Conservation (phyloP, 2,113 vertebrate species). For the Grammomys surdaster region DNA sequence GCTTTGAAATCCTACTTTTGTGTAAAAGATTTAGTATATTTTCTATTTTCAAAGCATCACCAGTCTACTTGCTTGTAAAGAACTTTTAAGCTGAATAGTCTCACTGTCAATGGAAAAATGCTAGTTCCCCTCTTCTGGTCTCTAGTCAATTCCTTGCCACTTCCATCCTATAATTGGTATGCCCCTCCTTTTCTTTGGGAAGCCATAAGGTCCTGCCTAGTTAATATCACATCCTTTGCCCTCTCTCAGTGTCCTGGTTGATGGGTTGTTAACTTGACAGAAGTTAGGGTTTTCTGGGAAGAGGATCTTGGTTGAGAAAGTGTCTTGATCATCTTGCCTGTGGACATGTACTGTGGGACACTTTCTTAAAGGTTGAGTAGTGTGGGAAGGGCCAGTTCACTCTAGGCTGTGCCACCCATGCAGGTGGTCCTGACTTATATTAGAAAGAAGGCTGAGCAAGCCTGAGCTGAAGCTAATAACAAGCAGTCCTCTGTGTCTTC, state of each 20-base stretch:
- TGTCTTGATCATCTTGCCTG: not conserved
- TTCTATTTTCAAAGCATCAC: constrained; percentile 28
- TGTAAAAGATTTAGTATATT: constrained; percentile 33
- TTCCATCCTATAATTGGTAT: not conserved
- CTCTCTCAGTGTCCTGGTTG: not conserved
- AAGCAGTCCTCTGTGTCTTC: not conserved
- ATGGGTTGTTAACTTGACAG: not conserved
- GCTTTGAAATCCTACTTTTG: constrained; percentile 36
- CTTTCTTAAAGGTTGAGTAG: not conserved
- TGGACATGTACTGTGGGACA: not conserved
- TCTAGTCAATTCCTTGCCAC: not conserved
- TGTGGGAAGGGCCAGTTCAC: not conserved
- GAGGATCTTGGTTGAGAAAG: not conserved
- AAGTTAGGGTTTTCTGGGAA: not conserved
- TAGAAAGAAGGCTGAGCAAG: not conserved
- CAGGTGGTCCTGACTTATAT: not conserved
- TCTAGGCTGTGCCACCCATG: not conserved
- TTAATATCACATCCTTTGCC: not conserved
- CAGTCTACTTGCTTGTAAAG: constrained; percentile 5
- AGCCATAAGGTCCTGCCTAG: not conserved
- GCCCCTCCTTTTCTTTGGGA: not conserved
- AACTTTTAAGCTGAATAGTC: not conserved
- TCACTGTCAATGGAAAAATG: not conserved
- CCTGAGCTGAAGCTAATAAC: not conserved
- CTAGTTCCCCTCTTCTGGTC: not conserved